Evolutionary conservation across 2,888 invertebrate species (phyloP).

Genomic region (Antitype chi): DNA sequence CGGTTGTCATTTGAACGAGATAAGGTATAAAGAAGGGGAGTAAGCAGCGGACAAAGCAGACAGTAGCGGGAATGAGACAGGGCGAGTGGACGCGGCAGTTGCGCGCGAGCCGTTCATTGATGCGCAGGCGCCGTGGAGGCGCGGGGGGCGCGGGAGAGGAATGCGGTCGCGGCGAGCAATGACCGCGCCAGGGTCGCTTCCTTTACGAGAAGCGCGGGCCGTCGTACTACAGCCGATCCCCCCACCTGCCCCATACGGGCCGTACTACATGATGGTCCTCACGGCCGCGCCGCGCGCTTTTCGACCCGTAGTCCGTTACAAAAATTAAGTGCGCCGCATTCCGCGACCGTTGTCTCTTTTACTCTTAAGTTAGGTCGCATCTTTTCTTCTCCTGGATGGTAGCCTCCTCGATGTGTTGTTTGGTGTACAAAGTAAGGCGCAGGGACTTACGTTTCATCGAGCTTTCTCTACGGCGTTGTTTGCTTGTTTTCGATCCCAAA

Average conservation of each 20-base stretch:
- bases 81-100: constrained; percentile 79
- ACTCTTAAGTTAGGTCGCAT: constrained; percentile 68
- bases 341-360: constrained; percentile 84
- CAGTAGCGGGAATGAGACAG: constrained; percentile 79
- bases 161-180: constrained; percentile 90
- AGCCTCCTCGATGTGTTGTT: constrained; percentile 63
- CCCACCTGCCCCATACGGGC: constrained; percentile 75
- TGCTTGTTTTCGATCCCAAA: constrained; percentile 50
- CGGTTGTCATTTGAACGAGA: constrained; percentile 52
- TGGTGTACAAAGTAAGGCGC: constrained; percentile 67
- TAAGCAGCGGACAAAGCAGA: constrained; percentile 67
- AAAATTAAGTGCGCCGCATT: constrained; percentile 90
- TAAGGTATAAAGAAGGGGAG: constrained; percentile 54
- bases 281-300: constrained; percentile 86
- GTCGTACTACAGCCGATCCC: constrained; percentile 87
- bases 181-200: constrained; percentile 91
- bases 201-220: constrained; percentile 90
- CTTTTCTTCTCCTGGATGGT: constrained; percentile 61
- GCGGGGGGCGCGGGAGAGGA: constrained; percentile 83
- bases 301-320: constrained; percentile 89
- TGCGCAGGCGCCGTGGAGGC: constrained; percentile 85
- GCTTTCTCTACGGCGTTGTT: constrained; percentile 65
- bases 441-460: constrained; percentile 67
- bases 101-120: constrained; percentile 89
- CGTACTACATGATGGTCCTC: constrained; percentile 87